A percentile compares a stretch with the other conserved stretches of the same genome.
Conservation (phyloP, 1,140 invertebrate genomes). For the Drosophila saltans region DNA sequence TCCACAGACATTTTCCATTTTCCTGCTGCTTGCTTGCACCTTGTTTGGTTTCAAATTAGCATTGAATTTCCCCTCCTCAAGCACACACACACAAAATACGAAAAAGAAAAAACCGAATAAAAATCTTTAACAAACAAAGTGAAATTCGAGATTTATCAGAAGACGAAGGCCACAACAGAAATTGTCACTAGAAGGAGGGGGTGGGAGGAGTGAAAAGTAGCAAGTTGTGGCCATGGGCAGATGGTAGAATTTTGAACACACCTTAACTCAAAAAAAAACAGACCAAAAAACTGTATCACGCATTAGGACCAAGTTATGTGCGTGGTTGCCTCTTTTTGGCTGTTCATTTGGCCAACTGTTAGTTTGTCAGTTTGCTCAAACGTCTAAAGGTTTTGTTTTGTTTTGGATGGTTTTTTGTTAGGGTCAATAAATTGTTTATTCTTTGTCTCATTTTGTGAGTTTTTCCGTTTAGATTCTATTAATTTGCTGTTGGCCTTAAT, state of each 20-base stretch:
- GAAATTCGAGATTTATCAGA: constrained; percentile 74
- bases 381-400: constrained; percentile 11
- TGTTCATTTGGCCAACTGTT: not conserved
- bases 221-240: not conserved
- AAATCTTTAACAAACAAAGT: constrained; percentile 27
- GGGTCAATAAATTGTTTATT: constrained; percentile 24
- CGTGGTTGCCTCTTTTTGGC: not conserved
- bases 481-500: constrained; percentile 58
- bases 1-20: constrained; percentile 13
- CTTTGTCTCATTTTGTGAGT: not conserved
- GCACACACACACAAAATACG: not conserved
- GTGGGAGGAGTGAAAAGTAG: not conserved
- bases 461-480: constrained; percentile 10
- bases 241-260: not conserved
- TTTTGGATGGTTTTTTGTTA: not conserved
- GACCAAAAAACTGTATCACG: not conserved
- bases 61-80: constrained; percentile 53
- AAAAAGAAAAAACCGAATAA: constrained; percentile 27
- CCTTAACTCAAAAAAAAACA: not conserved
- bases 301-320: not conserved
- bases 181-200: constrained; percentile 15
- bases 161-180: constrained; percentile 12
- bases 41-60: constrained; percentile 75
- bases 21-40: not conserved
- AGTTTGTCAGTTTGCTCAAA: not conserved